Evolutionary conservation across 2,888 invertebrate genomes (phyloP).

Genomic region (Acleris sparsana): DNA sequence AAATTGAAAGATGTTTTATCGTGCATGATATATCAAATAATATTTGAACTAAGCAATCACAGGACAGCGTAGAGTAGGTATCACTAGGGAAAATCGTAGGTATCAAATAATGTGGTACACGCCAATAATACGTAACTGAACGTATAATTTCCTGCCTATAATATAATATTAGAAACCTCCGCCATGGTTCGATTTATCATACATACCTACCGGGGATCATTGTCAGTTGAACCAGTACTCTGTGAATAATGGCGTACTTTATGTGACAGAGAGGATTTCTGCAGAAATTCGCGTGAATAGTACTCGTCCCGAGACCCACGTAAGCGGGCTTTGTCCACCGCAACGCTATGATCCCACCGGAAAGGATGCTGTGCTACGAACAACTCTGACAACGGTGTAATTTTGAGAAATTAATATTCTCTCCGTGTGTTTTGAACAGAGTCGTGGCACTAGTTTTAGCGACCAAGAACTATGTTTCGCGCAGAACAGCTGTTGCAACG

Average conservation of each 20-base stretch:
- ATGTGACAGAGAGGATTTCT: conserved; percentile 67
- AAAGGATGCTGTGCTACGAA: conserved; percentile 42
- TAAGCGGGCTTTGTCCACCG: conserved; percentile 61
- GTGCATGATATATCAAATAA: conserved; percentile 1
- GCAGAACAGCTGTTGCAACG: no score
- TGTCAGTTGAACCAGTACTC: conserved; percentile 60
- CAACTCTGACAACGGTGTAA: conserved; percentile 58
- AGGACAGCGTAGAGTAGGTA: no score
- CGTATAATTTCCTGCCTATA: conserved; percentile 3
- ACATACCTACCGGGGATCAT: conserved; percentile 58
- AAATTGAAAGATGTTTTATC: conserved; percentile 30
- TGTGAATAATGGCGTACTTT: conserved; percentile 75
- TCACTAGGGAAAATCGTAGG: no score
- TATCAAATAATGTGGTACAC: neutral
- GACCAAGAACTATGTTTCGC: neutral
- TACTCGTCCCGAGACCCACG: conserved; percentile 45
- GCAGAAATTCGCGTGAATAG: conserved; percentile 66
- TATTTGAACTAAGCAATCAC: neutral
- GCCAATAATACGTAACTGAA: neutral
- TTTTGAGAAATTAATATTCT: conserved; percentile 31
- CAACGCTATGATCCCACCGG: conserved; percentile 55
- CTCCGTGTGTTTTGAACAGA: conserved; percentile 16
- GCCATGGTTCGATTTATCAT: conserved; percentile 59
- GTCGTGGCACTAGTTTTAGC: neutral
- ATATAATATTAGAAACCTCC: conserved; percentile 3